A percentile compares a stretch with the other conserved stretches of the same genome.
Conservation (phyloP, 2,888 invertebrate species). For the Lamellibrachia satsuma region DNA sequence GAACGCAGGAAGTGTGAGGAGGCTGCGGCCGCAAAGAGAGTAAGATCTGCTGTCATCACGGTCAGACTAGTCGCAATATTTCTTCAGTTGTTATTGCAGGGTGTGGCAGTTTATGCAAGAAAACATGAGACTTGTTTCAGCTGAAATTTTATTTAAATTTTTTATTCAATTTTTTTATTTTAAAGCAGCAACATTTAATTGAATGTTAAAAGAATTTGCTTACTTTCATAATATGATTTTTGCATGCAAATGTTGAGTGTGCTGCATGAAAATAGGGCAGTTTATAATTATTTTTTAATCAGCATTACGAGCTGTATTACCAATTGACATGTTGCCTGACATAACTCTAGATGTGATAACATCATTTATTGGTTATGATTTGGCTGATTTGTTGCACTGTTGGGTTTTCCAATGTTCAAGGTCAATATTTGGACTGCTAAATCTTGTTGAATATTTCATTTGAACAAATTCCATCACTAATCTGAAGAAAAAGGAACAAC, state of each 20-base stretch:
- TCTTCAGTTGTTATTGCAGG: not conserved
- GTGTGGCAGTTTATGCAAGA: not conserved
- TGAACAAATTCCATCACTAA: not conserved
- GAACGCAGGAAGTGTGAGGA: not conserved
- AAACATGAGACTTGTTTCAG: not conserved
- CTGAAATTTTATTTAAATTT: not conserved
- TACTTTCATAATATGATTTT: not conserved
- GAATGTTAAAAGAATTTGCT: not conserved
- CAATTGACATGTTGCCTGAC: not conserved
- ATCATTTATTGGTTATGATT: not conserved
- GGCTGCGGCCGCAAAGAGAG: not conserved
- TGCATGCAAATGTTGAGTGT: not conserved
- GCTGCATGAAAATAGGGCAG: not conserved
- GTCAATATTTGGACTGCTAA: not conserved
- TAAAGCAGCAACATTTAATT: not conserved
- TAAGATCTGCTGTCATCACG: not conserved
- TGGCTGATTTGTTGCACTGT: not conserved
- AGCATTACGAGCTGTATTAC: not conserved
- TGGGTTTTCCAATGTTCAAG: not conserved
- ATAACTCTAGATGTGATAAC: not conserved
- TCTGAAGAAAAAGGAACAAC: no score
- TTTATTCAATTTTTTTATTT: not conserved
- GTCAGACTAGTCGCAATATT: not conserved
- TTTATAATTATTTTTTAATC: not conserved
- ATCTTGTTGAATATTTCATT: not conserved